Conservation (phyloP, 2,113 vertebrate species). For the Rhynchomys soricoides region DNA sequence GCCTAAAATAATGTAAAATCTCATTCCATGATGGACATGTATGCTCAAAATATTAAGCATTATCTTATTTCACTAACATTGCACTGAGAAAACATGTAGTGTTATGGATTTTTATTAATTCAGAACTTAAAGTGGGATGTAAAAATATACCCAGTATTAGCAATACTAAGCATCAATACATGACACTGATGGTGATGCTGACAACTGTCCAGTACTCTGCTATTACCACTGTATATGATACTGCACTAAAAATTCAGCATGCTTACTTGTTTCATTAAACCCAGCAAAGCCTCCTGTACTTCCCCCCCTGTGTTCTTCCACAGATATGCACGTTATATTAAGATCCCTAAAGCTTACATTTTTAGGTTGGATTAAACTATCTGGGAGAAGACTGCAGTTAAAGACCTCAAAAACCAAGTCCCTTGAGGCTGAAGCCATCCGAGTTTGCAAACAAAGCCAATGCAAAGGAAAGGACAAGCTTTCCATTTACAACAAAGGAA, state of each 20-base stretch:
- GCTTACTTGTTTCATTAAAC: background rate
- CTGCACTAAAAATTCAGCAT: background rate
- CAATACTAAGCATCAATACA: background rate
- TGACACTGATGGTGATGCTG: background rate
- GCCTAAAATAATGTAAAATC: constrained; percentile 54
- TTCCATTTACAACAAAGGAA: background rate
- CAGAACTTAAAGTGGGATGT: constrained; percentile 3
- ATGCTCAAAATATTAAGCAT: constrained; percentile 73
- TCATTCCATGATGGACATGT: constrained; percentile 51
- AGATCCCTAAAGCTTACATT: background rate
- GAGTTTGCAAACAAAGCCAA: background rate
- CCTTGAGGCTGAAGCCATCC: background rate
- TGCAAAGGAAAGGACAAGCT: background rate
- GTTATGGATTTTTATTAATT: background rate
- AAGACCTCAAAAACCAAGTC: background rate
- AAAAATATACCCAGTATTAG: background rate
- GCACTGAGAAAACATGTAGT: background rate
- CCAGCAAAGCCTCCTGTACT: background rate
- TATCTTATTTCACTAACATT: constrained; percentile 42
- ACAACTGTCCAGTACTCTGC: background rate
- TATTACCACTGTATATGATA: background rate
- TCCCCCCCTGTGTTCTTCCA: no score
- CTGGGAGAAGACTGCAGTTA: background rate
- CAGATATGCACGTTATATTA: background rate
- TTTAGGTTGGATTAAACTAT: background rate